Evolutionary conservation across 2,113 vertebrate species (phyloP).

Genomic region (Collichthys lucidus): DNA sequence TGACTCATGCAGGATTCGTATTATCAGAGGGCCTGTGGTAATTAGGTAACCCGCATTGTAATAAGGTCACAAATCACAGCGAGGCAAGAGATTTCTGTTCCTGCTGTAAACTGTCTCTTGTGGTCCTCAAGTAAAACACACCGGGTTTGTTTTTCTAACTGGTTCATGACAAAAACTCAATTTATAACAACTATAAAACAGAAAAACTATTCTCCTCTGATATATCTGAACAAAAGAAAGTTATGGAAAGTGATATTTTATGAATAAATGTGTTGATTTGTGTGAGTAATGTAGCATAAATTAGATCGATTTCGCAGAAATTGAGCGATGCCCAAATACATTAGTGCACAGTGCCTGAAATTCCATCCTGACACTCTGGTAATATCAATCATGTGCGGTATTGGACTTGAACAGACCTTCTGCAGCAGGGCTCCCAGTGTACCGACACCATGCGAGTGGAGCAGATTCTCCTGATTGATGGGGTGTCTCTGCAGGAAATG

Average conservation of each 20-base stretch:
- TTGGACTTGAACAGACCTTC: constrained; percentile 83
- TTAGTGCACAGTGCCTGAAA: not conserved
- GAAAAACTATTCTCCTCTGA: not conserved
- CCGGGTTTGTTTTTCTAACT: not conserved
- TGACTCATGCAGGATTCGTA: not conserved
- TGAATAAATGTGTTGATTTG: not conserved
- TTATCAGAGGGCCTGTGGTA: not conserved
- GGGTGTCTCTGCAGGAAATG: constrained; percentile 95
- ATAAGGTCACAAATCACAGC: not conserved
- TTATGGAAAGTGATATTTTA: not conserved
- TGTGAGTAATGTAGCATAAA: not conserved
- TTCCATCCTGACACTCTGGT: no score
- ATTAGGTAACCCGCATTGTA: not conserved
- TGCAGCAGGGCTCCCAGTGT: constrained; percentile 93
- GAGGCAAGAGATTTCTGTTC: not conserved
- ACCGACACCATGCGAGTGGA: constrained; percentile 89
- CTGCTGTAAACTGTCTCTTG: not conserved
- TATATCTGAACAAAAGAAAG: not conserved
- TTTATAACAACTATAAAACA: not conserved
- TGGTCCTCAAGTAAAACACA: not conserved
- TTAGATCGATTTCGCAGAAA: no score
- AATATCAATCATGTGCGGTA: not conserved
- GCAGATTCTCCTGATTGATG: constrained; percentile 95
- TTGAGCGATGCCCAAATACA: not conserved
- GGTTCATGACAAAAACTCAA: not conserved